Base-by-base conservation (phyloP, 2,888 invertebrate species). In the Drosophila sordidula region DNA sequence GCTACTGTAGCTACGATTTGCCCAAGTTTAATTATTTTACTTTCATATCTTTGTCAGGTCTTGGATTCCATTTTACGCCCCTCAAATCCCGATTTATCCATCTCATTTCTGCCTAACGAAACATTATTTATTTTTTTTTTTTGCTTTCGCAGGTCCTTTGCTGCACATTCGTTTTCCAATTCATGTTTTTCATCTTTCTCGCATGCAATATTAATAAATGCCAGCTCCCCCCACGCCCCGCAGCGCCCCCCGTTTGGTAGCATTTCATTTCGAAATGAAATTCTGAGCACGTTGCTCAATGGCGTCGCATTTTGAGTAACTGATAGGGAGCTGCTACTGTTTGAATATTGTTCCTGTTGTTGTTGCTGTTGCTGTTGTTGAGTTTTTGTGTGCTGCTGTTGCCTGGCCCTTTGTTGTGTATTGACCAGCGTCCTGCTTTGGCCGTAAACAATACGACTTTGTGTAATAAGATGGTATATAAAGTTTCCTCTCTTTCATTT, bases 221-320 rank as follows among this genome's bases (percentile, higher is more conserved):
- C 65, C 39, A 50, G 54, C 12, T 6, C 39, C 5, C 0, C 49
- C 26, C 11, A 18, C 29, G 16, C 49, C 12, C 39, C 11, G 22
- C 47, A 14, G 9, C 63, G 42, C 18, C 51, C 51, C 44, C 46
- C 49, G 50, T 51, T 50, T 26, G 14, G 22, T 52, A 55, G 49
- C 69, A 80, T 80, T 75, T 78, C 70, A 80, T 80, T 80, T 80
- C 56, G 55, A 78, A 89, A 87, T 89, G 67, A 76, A 89, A 89
- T 87, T 89, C 88, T 74, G 67, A 56, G 76, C 85, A 89, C 84
- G 85, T 78, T 83, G 69, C 58, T 64, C 64, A 74, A 70, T 73
- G 70, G 70, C 72, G 58, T 50, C 46, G 59, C 56, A 54, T 49
- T 78, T 68, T 59, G 57, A 51, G 66, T 58, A 54, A 59, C 22